Evolutionary conservation across 2,113 vertebrate species (phyloP), one percentile per base, ranked within the genome.

Genomic region (Chinchilla lanigera): DNA sequence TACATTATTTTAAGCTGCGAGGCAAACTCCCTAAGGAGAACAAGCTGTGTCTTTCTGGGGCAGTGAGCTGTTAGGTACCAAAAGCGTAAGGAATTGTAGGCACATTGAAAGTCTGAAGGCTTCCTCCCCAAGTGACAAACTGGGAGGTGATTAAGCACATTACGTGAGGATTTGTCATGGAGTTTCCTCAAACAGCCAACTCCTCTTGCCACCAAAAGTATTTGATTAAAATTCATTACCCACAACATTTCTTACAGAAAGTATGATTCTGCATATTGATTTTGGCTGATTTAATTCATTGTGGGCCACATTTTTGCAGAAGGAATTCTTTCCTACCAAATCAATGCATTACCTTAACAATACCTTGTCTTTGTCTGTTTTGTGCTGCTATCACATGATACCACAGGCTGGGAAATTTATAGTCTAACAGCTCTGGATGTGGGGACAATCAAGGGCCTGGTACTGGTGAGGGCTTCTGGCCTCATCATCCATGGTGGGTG

Each of bases 221-320:
- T 86, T 87, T 97, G 75, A 95, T 97, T 95, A 96, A 97, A 96
- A 96, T 96, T 88, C 60, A 96, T 97, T 90, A 89, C 65, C 41
- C 52, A 90, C 33, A 17, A 47, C 77, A 67, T 90, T 82, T 47
- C 82, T 77, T 96, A 77, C n/a, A 67, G 82, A 78, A 97, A 95
- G 92, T 38, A 17, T 83, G 38, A 69, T 67, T 95, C 41, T 16
- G 52, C 58, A 3, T 88, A 60, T 63, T 96, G 86, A 92, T 97
- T 95, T 86, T 69, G 81, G 19, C 52, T 92, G 63, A 67, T 93
- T 89, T 93, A 75, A 35, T 85, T 92, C 93, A 63, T 95, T 58
- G 47, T 20, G 35, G 26, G 54, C 41, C 61, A 87, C 33, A 58
- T 88, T 96, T 83, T 60, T 90, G 26, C 56, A 87, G 61, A 96